Evolutionary conservation across 2,888 invertebrate species (phyloP).

Genomic region (Lasioglossum morio): DNA sequence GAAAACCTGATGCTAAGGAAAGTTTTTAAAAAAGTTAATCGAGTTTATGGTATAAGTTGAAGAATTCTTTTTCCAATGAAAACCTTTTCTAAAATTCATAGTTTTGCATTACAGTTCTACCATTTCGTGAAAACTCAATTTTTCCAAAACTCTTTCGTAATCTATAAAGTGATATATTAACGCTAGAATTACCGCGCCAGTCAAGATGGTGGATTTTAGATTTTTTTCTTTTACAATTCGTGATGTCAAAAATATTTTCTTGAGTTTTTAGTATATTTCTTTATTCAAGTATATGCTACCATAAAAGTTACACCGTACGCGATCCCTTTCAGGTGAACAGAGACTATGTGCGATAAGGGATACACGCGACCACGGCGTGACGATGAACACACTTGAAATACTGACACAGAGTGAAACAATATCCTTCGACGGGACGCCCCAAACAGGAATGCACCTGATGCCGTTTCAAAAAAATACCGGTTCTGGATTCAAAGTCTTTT

Average conservation of each 20-base stretch:
- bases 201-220: neutral
- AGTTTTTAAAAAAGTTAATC: neutral
- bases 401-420: conserved; percentile 41
- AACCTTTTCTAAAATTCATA: neutral
- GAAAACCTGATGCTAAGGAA: neutral
- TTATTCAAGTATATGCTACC: too few species aligned
- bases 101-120: too few species aligned
- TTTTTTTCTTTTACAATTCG: neutral
- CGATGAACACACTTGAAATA: conserved; percentile 35
- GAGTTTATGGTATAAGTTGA: too few species aligned
- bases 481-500: conserved; percentile 22
- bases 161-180: neutral
- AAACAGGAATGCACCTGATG: conserved; percentile 57
- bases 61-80: neutral
- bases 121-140: neutral
- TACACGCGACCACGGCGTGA: neutral
- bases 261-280: too few species aligned
- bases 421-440: conserved; percentile 47
- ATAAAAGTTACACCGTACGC: conserved; percentile 14
- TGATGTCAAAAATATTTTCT: too few species aligned
- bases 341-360: neutral
- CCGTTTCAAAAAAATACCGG: conserved; percentile 37
- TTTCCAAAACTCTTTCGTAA: neutral
- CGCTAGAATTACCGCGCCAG: neutral
- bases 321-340: conserved; percentile 10